Base-by-base conservation (phyloP, 2,113 vertebrate genomes). In the Myxocyprinus asiaticus region DNA sequence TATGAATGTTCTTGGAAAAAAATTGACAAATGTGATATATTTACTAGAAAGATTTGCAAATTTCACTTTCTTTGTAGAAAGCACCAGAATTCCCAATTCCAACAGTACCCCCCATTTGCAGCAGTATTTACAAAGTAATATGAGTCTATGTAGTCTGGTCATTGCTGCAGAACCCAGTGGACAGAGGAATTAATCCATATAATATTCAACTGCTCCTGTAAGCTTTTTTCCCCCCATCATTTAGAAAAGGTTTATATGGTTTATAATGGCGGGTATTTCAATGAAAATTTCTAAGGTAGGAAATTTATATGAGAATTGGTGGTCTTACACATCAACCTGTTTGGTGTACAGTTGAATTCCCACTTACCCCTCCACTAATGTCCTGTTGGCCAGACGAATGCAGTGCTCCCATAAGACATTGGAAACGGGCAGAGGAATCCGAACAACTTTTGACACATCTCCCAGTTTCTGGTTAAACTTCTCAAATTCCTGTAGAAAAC, bases 391-490 rank as follows among this genome's bases (percentile, higher is more conserved):
- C 88, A 99, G 84, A 14, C 97, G 97, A 84, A 99, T 99, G 88
- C 98, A 99, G 85, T 99, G 98, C 81, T 99, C 98, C 98, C 98
- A 99, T 67, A 99, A 95, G 77, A 98, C 97, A 76, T 99, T 99
- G 86, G 97, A 98, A 76, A 99, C 98, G 0, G 96, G 93, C 82
- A 99, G 88, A 0, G 98, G 98, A 88, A 99, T 96, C 71, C 96
- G 95, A 56, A 99, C 97, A 62, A 94, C 94, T 87, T 94, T 96
- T 76, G 96, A 97, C 80, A 98, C 94, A 4, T 99, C 98, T 0
- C 84, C 92, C 85, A 99, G 89, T 56, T 92, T 92, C 88, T 91
- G 91, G 90, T 96, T 98, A 83, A 97, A 99, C 73, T 94, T 94
- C 81, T 99, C 97, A 90, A 99, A 99, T 88, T 99, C 97, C 98